Conservation (phyloP, 2,113 vertebrate genomes). For the Orientallactaga bullata region DNA sequence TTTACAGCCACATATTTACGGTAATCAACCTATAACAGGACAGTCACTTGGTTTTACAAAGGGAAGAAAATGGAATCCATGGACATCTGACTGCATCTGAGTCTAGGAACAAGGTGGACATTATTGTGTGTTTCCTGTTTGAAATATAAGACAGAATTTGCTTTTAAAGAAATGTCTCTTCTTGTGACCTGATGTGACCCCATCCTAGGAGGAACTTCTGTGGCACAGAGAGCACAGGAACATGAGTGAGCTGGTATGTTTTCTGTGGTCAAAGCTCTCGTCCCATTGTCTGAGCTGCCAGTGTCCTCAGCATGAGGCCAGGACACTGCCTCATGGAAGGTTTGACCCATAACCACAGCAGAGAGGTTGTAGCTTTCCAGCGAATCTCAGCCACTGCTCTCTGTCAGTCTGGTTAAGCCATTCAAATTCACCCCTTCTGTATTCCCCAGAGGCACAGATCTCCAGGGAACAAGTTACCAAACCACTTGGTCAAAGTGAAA, state of each 20-base stretch:
- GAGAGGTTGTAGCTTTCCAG: not conserved
- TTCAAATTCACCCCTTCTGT: slow-evolving; percentile 18
- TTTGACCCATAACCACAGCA: not conserved
- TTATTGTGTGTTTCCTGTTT: not conserved
- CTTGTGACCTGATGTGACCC: not conserved
- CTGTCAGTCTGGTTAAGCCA: not conserved
- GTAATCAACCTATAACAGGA: slow-evolving; percentile 92
- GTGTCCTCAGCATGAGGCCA: not conserved
- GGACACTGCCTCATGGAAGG: not conserved
- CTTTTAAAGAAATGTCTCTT: not conserved
- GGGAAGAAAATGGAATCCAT: not conserved
- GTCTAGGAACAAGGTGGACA: not conserved
- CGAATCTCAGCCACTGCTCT: not conserved
- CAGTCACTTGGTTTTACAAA: not conserved
- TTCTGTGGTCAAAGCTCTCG: not conserved
- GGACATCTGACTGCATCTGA: not conserved
- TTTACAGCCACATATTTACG: slow-evolving; percentile 93
- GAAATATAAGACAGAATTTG: not conserved
- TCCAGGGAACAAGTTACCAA: slow-evolving; percentile 5
- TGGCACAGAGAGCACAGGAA: not conserved
- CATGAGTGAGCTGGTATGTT: not conserved
- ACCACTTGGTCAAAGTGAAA: not conserved
- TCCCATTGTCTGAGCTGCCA: not conserved
- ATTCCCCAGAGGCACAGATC: slow-evolving; percentile 11
- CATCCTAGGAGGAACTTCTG: not conserved